Evolutionary conservation across 1,140 invertebrate genomes (phyloP).

Genomic region (Eueides isabella): DNA sequence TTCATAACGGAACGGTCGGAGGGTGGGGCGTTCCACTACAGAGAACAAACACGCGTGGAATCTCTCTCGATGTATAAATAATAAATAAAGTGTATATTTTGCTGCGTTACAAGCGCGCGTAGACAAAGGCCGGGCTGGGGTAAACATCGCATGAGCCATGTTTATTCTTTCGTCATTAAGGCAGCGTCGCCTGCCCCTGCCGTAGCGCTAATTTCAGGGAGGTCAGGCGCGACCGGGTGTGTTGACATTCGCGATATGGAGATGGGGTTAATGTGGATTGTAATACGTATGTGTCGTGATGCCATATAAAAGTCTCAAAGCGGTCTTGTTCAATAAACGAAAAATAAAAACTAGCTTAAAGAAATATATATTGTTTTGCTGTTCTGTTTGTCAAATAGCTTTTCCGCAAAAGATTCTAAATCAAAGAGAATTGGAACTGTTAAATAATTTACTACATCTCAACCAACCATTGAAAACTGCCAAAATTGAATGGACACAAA

Average conservation of each 20-base stretch:
- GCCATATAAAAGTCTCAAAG: background rate
- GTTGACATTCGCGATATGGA: conserved; percentile 53
- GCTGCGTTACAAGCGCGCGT: conserved; percentile 60
- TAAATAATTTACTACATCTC: no score
- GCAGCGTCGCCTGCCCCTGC: conserved; percentile 59
- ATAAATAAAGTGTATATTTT: conserved; percentile 75
- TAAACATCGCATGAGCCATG: conserved; percentile 63
- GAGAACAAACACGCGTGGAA: conserved; percentile 71
- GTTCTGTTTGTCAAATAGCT: no score
- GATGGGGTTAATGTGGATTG: conserved; percentile 43
- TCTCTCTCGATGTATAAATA: conserved; percentile 76
- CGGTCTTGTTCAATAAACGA: background rate
- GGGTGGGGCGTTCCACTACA: conserved; percentile 68
- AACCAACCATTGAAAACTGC: background rate
- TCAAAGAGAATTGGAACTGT: no score
- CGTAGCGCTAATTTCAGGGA: conserved; percentile 71
- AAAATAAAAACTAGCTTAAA: no score
- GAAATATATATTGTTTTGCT: no score
- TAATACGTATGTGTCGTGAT: background rate
- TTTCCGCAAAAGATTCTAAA: no score
- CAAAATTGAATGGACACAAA: background rate
- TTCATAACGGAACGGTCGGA: conserved; percentile 56
- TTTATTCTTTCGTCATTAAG: conserved; percentile 77
- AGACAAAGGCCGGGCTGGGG: conserved; percentile 65
- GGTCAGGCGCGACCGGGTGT: conserved; percentile 50